Evolutionary conservation across 2,888 invertebrate genomes (phyloP), one percentile per base, ranked within the genome.

Genomic region (Microctonus brassicae): DNA sequence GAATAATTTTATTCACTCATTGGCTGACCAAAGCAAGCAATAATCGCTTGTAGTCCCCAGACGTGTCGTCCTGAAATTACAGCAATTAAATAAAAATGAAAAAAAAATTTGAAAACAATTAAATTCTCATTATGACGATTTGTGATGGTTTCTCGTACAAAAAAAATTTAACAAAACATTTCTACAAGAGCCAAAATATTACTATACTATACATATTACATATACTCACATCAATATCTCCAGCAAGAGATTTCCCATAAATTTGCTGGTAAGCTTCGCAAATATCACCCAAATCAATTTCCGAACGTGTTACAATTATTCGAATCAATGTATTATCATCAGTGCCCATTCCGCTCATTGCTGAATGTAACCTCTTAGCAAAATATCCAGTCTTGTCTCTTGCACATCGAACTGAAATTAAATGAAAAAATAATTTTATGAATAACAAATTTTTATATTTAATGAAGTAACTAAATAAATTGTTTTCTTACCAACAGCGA

Each of bases 331-430:
- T 94, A 57, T 93, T 90, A 86, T 97, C 97, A 83, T 94, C 94
- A 10, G 97, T 97, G 73, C 97, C 97, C 80, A 95, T 89, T 7
- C 97, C 97, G 82, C 93, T 93, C 95, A 97, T 96, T 29, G 95
- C 93, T 85, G 94, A 92, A 88, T 96, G 93, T 63, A 97, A 89
- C 57, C 94, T 92, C 83, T 95, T 93, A 0, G 97, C 97, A 88
- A 96, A 97, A 90, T 94, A 97, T 22, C 91, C 90, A 0, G 94
- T 91, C 86, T 94, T 93, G 87, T 95, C 94, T 82, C 92, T 92
- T 1, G 94, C 94, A 77, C 94, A 93, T 87, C 93, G 93, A 72
- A 94, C 94, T 93, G 84, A 13, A 87, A 61, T 10, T 17, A n/a
- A n/a, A n/a, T n/a, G n/a, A n/a, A n/a, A n/a, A n/a, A n/a, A n/a